Evolutionary conservation across 2,113 vertebrate genomes (phyloP).

Genomic region (Cercopithecus mona): DNA sequence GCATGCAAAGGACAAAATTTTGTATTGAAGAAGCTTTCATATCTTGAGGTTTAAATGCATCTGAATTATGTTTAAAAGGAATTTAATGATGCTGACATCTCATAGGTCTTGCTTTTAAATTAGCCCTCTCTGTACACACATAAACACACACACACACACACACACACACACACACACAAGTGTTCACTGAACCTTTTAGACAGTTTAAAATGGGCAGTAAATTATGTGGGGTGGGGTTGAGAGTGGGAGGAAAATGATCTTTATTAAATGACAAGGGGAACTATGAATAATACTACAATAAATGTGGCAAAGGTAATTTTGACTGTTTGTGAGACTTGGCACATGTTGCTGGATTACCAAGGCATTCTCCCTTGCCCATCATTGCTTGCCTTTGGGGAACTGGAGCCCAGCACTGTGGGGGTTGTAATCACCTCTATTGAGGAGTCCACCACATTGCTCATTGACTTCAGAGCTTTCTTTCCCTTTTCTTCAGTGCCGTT

Average conservation of each 20-base stretch:
- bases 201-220: constrained; percentile 79
- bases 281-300: constrained; percentile 78
- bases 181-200: constrained; percentile 66
- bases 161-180: neutral
- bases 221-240: neutral
- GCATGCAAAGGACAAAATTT: constrained; percentile 87
- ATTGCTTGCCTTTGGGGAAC: constrained; percentile 64
- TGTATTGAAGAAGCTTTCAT: constrained; percentile 87
- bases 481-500: constrained; percentile 73
- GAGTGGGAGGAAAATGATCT: constrained; percentile 59
- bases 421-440: constrained; percentile 65
- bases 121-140: constrained; percentile 82
- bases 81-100: constrained; percentile 86
- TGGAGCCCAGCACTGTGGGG: constrained; percentile 61
- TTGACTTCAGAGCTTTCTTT: constrained; percentile 77
- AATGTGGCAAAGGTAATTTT: constrained; percentile 80
- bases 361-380: constrained; percentile 65
- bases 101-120: constrained; percentile 91
- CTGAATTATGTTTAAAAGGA: constrained; percentile 86
- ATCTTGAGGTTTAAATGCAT: constrained; percentile 89
- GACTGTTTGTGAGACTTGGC: constrained; percentile 81
- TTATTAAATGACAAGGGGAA: constrained; percentile 73
- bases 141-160: neutral
- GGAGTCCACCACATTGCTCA: constrained; percentile 69
- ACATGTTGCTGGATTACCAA: constrained; percentile 78